Conservation (phyloP, 2,888 invertebrate species). For the Megamerina dolium region DNA sequence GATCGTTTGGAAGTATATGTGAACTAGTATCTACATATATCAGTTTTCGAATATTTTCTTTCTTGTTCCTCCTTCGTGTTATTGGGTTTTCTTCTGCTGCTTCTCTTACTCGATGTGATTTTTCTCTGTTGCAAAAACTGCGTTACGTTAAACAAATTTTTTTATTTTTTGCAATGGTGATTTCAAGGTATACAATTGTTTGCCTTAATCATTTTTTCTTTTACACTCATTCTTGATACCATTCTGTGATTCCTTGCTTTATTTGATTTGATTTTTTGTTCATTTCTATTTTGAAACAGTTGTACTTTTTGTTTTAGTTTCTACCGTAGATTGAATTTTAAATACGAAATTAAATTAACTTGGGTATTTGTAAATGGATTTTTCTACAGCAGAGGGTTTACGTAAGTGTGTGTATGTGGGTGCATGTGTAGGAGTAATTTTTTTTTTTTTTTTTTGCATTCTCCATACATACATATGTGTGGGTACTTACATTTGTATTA, state of each 20-base stretch:
- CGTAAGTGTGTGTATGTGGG: slow-evolving; percentile 3
- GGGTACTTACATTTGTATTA: too few relatives aligned
- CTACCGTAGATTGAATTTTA: slow-evolving; percentile 42
- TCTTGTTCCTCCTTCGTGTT: background rate
- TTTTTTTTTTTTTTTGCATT: slow-evolving; percentile 2
- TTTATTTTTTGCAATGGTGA: slow-evolving; percentile 9
- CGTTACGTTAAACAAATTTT: background rate
- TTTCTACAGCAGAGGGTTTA: background rate
- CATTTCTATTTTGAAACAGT: background rate
- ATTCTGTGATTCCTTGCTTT: background rate
- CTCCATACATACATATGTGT: too few relatives aligned
- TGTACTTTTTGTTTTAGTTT: slow-evolving; percentile 38
- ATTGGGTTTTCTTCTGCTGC: too few relatives aligned
- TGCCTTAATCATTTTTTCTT: slow-evolving; percentile 4
- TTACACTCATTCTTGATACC: slow-evolving; percentile 3
- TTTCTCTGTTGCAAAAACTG: too few relatives aligned
- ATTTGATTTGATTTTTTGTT: background rate
- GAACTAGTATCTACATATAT: slow-evolving; percentile 8
- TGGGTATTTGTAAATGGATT: slow-evolving; percentile 35
- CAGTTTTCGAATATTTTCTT: slow-evolving; percentile 1
- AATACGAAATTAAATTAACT: slow-evolving; percentile 40
- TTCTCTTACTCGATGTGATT: background rate
- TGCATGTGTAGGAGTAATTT: background rate
- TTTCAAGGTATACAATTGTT: too few relatives aligned
- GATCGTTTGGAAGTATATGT: too few relatives aligned